Evolutionary conservation across 2,888 invertebrate genomes (phyloP).

Genomic region (Campopleginae sp.): DNA sequence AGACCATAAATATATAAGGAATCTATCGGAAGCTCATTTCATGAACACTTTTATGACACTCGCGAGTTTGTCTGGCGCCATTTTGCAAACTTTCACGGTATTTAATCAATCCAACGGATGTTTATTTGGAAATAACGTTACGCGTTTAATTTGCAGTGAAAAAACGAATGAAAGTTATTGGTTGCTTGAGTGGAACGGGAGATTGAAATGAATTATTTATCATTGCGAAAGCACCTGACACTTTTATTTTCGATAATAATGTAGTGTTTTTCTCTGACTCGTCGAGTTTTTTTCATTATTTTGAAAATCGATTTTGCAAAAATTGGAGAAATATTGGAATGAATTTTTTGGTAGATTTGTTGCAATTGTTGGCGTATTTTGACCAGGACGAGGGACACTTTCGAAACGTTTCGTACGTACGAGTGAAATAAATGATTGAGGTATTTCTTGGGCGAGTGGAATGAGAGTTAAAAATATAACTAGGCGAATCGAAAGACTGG

Average conservation of each 20-base stretch:
- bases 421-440: background rate
- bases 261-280: background rate
- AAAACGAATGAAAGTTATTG: background rate
- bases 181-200: background rate
- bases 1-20: background rate
- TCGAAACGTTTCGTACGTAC: background rate
- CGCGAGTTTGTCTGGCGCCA: conserved; percentile 4
- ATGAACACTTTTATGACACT: background rate
- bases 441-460: background rate
- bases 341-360: background rate
- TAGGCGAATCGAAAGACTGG: conserved; percentile 64
- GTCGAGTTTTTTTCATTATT: background rate
- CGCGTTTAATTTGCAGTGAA: background rate
- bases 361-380: background rate
- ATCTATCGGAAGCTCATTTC: conserved; percentile 3
- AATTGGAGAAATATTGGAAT: background rate
- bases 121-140: background rate
- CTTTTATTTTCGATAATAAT: background rate
- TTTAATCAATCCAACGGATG: background rate
- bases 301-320: background rate
- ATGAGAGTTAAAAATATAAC: conserved; percentile 24
- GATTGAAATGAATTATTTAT: background rate
- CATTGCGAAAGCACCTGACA: background rate
- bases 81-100: too few relatives aligned
- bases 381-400: background rate